Evolutionary conservation across 2,888 invertebrate species (phyloP), one percentile per base, ranked within the genome.

Genomic region (Carcina quercana): DNA sequence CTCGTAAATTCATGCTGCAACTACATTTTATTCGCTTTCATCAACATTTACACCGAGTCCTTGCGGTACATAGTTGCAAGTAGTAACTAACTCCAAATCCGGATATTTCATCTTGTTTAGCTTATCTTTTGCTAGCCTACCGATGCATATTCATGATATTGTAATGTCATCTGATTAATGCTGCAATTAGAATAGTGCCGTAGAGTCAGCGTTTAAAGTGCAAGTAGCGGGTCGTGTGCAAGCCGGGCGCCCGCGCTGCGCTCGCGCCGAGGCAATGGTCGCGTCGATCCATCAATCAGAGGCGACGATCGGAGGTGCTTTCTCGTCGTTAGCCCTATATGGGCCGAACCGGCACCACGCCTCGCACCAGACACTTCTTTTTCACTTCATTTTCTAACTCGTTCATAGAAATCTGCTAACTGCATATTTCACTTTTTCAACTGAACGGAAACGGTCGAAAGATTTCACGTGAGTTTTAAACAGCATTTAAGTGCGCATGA

Each of bases 301-400:
- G 59, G 65, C 67, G 63, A 61, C 68, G 71, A 61, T 71, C 71
- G 67, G 60, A 64, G 69, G 73, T 70, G 78, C 82, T 82, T 83
- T 83, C 83, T 76, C 80, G 79, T 83, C 80, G 80, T 82, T 82
- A 83, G 76, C 83, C 80, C 71, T 80, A 80, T 67, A 83, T 64
- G 83, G 83, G 50, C 53, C 42, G 60, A 59, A 53, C 58, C 43
- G 59, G 63, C 69, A 76, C 79, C 78, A 74, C 79, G 78, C 80
- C 76, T 75, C 63, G 68, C 59, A 56, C 67, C 57, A 61, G 64
- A 69, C 64, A 76, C 74, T 74, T 76, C 76, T 83, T 82, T 83
- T 79, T 70, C 75, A 70, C 71, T 69, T 66, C 62, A 76, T 79
- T 82, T 83, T 82, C 83, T 79, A 83, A 82, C 72, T 66, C 62